Evolutionary conservation across 2,888 invertebrate species (phyloP).

Genomic region (Chymomyza fuscimana): DNA sequence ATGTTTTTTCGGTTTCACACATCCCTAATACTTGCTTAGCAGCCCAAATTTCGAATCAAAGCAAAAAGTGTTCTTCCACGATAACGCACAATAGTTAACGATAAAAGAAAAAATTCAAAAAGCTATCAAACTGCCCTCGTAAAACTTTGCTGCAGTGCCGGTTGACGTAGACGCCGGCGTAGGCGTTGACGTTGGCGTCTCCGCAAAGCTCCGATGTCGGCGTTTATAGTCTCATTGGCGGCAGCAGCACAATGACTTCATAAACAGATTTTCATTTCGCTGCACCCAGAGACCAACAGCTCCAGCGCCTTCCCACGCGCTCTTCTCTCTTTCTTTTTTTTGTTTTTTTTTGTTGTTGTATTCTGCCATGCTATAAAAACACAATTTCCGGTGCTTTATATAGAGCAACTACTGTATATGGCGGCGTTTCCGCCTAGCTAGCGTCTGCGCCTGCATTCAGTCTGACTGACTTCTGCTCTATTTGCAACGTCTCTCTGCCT

Average conservation of each 20-base stretch:
- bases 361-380: constrained; percentile 39
- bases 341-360: constrained; percentile 25
- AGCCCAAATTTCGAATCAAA: too few relatives aligned
- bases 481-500: constrained; percentile 17
- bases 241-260: constrained; percentile 60
- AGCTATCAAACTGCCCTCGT: neutral
- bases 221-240: constrained; percentile 41
- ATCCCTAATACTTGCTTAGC: too few relatives aligned
- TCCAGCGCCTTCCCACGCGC: neutral
- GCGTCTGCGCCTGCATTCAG: constrained; percentile 9
- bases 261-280: constrained; percentile 71
- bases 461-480: constrained; percentile 19
- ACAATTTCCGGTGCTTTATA: constrained; percentile 63
- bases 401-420: constrained; percentile 28
- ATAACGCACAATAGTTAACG: too few relatives aligned
- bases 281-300: constrained; percentile 10
- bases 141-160: neutral
- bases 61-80: too few relatives aligned
- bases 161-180: constrained; percentile 6
- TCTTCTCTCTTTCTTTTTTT: constrained; percentile 5
- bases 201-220: constrained; percentile 13
- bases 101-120: too few relatives aligned
- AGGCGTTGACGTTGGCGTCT: neutral
- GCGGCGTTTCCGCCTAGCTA: constrained; percentile 24
- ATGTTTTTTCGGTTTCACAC: too few relatives aligned